Evolutionary conservation across 2,797 vertebrate species (phyloP).

Genomic region (Botia kubotai): DNA sequence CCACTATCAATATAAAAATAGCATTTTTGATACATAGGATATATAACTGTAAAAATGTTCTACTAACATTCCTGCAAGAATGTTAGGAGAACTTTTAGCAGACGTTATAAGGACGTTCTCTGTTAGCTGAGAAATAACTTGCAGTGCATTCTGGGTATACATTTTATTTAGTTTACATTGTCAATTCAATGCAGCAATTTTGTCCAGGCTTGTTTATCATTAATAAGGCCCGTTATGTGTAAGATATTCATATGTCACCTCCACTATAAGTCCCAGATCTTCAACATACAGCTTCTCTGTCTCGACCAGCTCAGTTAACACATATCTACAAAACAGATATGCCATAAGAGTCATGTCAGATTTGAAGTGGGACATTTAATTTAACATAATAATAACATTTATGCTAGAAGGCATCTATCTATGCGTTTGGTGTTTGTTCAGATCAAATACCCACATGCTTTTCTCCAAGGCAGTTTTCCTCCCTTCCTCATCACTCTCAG

Average conservation of each 20-base stretch:
- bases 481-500: conserved; percentile 7
- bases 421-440: no score
- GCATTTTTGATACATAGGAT: no score
- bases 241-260: conserved; percentile 71
- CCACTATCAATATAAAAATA: no score
- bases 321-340: conserved; percentile 78
- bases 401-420: neutral
- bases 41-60: no score
- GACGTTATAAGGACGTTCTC: no score
- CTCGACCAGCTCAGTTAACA: conserved; percentile 88
- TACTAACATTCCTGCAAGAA: no score
- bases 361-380: conserved; percentile 11
- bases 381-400: no score
- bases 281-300: conserved; percentile 90
- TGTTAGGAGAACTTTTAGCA: no score
- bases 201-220: no score
- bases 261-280: conserved; percentile 88
- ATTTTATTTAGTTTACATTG: neutral
- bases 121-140: neutral
- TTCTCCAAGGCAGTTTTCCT: conserved; percentile 48
- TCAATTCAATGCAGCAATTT: neutral
- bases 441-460: conserved; percentile 49
- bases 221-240: neutral
- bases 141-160: neutral
- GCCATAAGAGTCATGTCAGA: conserved; percentile 56